A percentile compares a stretch with the other conserved stretches of the same genome.
These are phyloP conservation scores for Lycopodina hypogea DNA, from an alignment of 37 sponge, comb jelly and placozoan genomes.

Conservation along the genomic window DNA sequence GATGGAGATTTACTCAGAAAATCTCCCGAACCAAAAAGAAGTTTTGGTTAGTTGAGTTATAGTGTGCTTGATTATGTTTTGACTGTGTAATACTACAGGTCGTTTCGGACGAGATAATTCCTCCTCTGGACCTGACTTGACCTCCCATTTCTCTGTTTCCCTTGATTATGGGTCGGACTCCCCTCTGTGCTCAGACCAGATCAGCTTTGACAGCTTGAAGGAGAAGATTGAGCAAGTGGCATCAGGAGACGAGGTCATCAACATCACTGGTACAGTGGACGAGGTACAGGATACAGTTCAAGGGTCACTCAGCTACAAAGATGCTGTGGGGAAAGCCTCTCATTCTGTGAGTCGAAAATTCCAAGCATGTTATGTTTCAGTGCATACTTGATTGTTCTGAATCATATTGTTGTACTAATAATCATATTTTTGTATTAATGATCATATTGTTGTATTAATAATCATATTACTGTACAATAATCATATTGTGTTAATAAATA, in stretches of 20 bases:
- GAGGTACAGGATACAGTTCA: not conserved
- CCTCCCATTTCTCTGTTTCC: constrained; percentile 27
- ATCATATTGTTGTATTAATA: too few relatives aligned
- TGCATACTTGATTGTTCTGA: too few relatives aligned
- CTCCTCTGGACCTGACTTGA: constrained; percentile 7
- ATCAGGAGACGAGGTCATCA: not conserved
- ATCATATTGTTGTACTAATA: too few relatives aligned
- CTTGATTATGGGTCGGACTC: constrained; percentile 46
- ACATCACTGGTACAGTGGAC: not conserved
- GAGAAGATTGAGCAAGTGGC: constrained; percentile 11
- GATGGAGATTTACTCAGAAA: constrained; percentile 13
- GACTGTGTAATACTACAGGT: not conserved
- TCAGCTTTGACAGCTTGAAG: constrained; percentile 39
- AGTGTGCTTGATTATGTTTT: not conserved
- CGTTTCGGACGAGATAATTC: constrained; percentile 26
- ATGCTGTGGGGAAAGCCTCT: constrained; percentile 4
- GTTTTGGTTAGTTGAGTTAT: not conserved
- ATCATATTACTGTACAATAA: too few relatives aligned
- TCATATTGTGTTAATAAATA: too few relatives aligned
- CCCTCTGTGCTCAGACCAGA: constrained; percentile 29
- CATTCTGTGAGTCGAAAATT: not conserved
- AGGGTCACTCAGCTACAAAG: not conserved
- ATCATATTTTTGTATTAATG: too few relatives aligned
- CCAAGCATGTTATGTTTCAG: too few relatives aligned
- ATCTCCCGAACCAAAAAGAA: constrained; percentile 14